A percentile compares a stretch with the other conserved stretches of the same genome.
These are phyloP conservation scores for Steatornis caripensis DNA, from an alignment of 2,113 vertebrate species.

Conservation along the genomic window DNA sequence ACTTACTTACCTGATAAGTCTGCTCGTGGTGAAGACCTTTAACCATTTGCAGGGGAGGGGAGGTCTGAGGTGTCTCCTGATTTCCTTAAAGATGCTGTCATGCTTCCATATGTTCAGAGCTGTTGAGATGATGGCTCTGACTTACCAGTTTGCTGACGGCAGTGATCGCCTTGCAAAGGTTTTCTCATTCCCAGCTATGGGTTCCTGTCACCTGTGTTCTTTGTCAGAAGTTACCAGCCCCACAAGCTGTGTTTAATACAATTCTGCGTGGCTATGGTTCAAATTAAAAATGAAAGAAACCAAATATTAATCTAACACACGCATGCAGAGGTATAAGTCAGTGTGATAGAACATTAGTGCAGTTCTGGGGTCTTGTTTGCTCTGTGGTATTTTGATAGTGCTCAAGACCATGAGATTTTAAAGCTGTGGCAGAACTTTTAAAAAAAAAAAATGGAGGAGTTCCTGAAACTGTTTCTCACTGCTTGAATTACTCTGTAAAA, in stretches of 20 bases:
- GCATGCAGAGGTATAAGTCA: background rate
- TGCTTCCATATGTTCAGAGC: background rate
- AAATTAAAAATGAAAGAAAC: background rate
- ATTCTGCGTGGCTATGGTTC: background rate
- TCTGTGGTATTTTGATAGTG: background rate
- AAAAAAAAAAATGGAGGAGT: no score
- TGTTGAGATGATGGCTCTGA: background rate
- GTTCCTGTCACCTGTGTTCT: background rate
- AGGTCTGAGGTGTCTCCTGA: background rate
- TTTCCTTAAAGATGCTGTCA: background rate
- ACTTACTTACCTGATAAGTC: accelerated
- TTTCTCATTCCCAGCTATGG: background rate
- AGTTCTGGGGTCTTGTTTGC: background rate
- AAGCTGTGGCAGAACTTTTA: background rate
- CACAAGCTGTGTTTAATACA: background rate
- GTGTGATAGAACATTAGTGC: background rate
- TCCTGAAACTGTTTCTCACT: background rate
- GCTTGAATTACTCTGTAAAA: background rate
- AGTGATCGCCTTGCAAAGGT: background rate
- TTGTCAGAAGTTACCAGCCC: background rate
- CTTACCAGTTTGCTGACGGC: background rate
- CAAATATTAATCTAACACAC: background rate
- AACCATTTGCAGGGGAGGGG: background rate
- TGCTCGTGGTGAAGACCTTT: background rate
- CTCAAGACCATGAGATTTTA: background rate